These are phyloP conservation scores for Lithophane semibrunnea DNA, from an alignment of 2,888 invertebrate species.

Conservation along the genomic window DNA sequence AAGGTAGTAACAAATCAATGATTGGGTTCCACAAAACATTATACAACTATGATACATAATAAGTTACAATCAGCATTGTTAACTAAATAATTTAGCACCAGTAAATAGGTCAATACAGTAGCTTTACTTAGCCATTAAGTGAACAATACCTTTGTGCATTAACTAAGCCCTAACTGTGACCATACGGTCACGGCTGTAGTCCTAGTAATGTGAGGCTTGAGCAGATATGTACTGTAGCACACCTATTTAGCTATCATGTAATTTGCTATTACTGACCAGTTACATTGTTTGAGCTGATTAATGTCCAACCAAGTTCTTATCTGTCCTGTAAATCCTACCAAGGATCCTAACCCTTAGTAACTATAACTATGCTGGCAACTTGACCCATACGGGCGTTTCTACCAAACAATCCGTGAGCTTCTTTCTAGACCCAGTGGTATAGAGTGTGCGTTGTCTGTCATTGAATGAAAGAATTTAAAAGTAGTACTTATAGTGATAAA, in stretches of 20 bases:
- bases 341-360: background rate
- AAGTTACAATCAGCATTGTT: conserved; percentile 6
- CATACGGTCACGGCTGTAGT: conserved; percentile 11
- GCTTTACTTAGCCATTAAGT: conserved; percentile 1
- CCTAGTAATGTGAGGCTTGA: conserved; percentile 6
- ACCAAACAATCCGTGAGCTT: background rate
- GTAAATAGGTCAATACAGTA: conserved; percentile 30
- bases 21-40: conserved; percentile 8
- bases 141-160: conserved; percentile 28
- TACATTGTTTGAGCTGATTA: background rate
- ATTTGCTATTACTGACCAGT: background rate
- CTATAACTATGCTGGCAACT: background rate
- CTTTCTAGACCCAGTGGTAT: background rate
- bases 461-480: conserved; percentile 19
- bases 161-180: conserved; percentile 20
- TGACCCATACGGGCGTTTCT: background rate
- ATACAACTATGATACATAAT: conserved; percentile 7
- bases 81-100: conserved; percentile 4
- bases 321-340: background rate
- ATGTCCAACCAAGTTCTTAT: background rate
- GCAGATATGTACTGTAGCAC: background rate
- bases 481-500: conserved; percentile 67
- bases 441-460: background rate
- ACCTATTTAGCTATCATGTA: background rate
- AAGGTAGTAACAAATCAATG: conserved; percentile 11